phyloP scores from a whole-genome alignment of 2,113 vertebrate species.

The Phainopepla nitens region DNA sequence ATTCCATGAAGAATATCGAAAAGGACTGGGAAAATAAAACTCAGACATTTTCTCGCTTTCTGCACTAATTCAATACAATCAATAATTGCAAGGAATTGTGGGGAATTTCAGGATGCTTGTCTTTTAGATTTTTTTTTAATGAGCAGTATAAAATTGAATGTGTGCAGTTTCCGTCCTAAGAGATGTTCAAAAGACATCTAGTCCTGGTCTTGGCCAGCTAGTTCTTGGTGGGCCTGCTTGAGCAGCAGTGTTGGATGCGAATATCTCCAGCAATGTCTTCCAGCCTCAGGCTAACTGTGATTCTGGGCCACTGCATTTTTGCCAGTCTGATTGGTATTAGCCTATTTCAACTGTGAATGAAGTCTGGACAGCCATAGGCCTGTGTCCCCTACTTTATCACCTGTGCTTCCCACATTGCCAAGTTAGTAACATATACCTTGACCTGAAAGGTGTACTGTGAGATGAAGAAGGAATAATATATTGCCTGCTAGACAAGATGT shows the following conservation, averaged over 20 bases:
- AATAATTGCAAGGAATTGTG: not conserved
- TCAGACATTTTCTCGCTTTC: not conserved
- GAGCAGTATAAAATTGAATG: not conserved
- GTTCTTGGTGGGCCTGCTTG: not conserved
- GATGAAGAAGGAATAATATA: not conserved
- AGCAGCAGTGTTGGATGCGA: not conserved
- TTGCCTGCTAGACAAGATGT: not conserved
- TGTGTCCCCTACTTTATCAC: not conserved
- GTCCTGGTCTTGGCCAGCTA: not conserved
- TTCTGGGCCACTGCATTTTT: not conserved
- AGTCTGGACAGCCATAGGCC: not conserved
- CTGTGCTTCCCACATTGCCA: not conserved
- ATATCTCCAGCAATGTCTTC: not conserved
- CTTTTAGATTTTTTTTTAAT: not conserved
- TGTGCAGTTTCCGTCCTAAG: not conserved
- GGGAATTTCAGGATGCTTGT: not conserved
- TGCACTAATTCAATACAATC: not conserved
- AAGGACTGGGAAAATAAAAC: not conserved
- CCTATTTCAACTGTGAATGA: not conserved
- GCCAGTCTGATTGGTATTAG: not conserved
- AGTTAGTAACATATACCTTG: not conserved
- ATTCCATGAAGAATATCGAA: not conserved
- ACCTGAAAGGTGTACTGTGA: not conserved
- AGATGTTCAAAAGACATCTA: not conserved
- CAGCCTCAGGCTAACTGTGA: not conserved